Evolutionary conservation across 2,888 invertebrate genomes (phyloP).

Genomic region (Agrypnus murinus): DNA sequence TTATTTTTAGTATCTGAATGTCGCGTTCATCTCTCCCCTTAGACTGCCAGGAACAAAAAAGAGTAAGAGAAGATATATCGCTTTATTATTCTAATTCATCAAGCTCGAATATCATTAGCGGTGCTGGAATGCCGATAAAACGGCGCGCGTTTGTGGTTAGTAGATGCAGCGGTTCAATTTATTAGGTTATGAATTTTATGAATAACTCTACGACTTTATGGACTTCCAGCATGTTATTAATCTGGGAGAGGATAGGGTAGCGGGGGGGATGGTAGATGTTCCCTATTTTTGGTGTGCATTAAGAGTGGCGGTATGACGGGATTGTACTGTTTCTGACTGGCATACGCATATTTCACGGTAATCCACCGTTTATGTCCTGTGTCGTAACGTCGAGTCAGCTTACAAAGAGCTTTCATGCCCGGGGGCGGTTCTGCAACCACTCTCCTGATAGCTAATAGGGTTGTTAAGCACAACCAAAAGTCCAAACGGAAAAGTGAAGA

Average conservation of each 20-base stretch:
- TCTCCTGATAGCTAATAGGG: conserved; percentile 10
- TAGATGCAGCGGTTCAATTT: conserved; percentile 24
- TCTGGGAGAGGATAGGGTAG: neutral
- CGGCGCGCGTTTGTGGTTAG: conserved; percentile 4
- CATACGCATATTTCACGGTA: conserved; percentile 32
- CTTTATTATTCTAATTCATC: conserved; percentile 30
- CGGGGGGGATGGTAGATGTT: neutral
- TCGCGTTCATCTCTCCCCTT: too few species aligned
- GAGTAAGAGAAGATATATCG: conserved; percentile 6
- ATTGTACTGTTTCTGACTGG: conserved; percentile 25
- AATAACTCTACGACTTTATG: conserved; percentile 33
- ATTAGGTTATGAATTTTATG: conserved; percentile 34
- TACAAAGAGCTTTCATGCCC: conserved; percentile 30
- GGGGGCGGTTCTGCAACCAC: conserved; percentile 6
- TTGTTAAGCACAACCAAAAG: conserved; percentile 11
- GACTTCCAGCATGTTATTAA: conserved; percentile 27
- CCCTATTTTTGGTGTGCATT: conserved; percentile 23
- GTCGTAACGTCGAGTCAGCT: conserved; percentile 22
- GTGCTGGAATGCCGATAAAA: conserved; percentile 17
- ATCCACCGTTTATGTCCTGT: conserved; percentile 19
- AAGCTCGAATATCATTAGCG: conserved; percentile 30
- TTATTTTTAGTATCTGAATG: neutral
- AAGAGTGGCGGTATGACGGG: conserved; percentile 22
- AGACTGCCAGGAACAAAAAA: too few species aligned
- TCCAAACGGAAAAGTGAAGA: conserved; percentile 16